Evolutionary conservation across 2,113 vertebrate genomes (phyloP).

Genomic region (Scytalopus superciliaris): DNA sequence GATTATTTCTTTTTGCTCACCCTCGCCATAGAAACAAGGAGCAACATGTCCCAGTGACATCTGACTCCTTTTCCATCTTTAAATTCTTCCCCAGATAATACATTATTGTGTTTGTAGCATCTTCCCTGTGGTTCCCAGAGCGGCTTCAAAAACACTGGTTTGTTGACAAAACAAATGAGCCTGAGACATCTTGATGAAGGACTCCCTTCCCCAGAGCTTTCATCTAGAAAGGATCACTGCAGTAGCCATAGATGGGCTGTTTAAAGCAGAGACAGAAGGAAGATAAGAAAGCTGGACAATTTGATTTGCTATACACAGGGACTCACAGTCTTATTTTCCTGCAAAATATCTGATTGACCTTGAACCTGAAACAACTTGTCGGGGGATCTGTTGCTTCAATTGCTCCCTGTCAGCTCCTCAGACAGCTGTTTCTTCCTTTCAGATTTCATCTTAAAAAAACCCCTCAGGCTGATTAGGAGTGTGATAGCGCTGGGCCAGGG

Average conservation of each 20-base stretch:
- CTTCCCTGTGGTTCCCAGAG: conserved; percentile 2
- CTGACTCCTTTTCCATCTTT: background rate
- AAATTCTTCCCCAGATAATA: conserved; percentile 22
- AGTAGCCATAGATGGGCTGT: background rate
- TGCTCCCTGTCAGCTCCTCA: background rate
- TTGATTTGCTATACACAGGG: background rate
- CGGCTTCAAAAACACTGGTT: background rate
- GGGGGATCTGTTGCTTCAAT: background rate
- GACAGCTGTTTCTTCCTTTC: background rate
- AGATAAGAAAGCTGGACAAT: conserved; percentile 26
- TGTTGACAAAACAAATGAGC: conserved; percentile 56
- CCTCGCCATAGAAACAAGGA: conserved; percentile 26
- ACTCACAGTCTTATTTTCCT: conserved; percentile 7
- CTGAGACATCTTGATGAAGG: background rate
- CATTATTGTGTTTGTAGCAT: background rate
- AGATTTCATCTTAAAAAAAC: background rate
- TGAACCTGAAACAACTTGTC: conserved; percentile 24
- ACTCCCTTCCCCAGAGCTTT: background rate
- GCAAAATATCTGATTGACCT: conserved; percentile 53
- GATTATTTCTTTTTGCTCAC: background rate
- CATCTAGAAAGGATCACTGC: background rate
- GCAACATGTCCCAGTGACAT: background rate
- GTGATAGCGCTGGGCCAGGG: background rate
- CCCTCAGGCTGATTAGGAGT: background rate
- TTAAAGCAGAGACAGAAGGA: background rate